A percentile compares a stretch with the other conserved stretches of the same genome.
These are phyloP conservation scores for Lucilia cuprina DNA, from an alignment of 1,140 invertebrate species.

Conservation along the genomic window DNA sequence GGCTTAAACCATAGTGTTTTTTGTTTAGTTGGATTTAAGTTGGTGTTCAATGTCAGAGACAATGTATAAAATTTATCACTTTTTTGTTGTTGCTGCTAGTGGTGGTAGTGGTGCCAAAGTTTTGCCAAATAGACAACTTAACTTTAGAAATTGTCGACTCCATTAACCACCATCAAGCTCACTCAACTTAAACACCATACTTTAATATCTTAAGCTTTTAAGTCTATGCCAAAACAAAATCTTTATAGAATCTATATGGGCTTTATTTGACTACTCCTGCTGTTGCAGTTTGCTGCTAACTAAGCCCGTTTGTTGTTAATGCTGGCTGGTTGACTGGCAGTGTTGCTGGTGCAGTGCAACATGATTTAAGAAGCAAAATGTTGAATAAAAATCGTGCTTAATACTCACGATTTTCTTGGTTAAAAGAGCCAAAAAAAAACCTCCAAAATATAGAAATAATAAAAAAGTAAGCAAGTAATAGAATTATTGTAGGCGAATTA, in stretches of 20 bases:
- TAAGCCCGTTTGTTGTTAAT: neutral
- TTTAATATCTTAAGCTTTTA: no score
- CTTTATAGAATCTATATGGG: conserved; percentile 22
- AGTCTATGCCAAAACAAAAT: neutral
- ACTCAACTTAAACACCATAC: neutral
- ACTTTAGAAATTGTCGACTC: conserved; percentile 5
- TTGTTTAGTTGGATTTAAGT: neutral
- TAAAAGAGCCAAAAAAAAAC: neutral
- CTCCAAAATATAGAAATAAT: neutral
- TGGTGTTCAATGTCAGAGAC: conserved; percentile 30
- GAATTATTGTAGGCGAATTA: conserved; percentile 33
- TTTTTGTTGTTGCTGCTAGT: neutral
- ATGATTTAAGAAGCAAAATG: conserved; percentile 29
- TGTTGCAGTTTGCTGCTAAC: neutral
- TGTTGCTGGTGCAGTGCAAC: conserved; percentile 29
- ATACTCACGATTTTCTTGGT: conserved; percentile 10
- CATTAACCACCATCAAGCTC: neutral
- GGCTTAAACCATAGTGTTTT: neutral
- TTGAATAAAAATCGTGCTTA: conserved; percentile 28
- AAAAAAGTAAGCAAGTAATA: neutral
- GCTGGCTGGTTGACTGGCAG: neutral
- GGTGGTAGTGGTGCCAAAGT: neutral
- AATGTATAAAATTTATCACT: conserved; percentile 34
- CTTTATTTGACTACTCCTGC: conserved; percentile 5
- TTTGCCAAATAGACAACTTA: conserved; percentile 24